Evolutionary conservation across 2,888 invertebrate genomes (phyloP), one percentile per base, ranked within the genome.

Genomic region (Panopea generosa): DNA sequence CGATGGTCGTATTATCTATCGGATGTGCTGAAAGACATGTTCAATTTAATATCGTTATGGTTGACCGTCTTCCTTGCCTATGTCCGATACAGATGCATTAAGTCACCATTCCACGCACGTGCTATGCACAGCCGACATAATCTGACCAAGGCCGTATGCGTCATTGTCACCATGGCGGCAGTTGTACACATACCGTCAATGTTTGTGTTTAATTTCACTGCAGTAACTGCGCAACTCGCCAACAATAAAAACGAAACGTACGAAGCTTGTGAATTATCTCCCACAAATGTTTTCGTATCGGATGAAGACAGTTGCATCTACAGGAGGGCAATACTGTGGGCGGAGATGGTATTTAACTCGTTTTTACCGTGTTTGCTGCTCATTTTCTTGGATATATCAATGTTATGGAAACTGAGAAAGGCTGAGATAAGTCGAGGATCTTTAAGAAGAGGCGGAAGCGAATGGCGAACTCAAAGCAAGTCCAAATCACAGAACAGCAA

Each of bases 11-110:
- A 70, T 26, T 18, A 52, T 24, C 26, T 65, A 1, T 40, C 26
- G 18, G 38, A 61, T 14, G 33, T 61, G 7, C 43, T 63, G n/a
- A 57, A 59, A 1, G 56, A 60, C 6, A 26, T 66, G 33, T 56
- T 66, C 6, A 65, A 70, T 52, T 38, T 66, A 16, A 24, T 75
- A 1, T 75, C 75, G 3, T 38, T 70, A 11, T 75, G 70, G 75
- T 26, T 70, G 24, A 75, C 70, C 0, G 70, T 75, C 6, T 18
- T 70, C 11, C 45, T 75, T 7, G 75, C 75, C 18, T 65, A 16
- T n/a, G 49, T 70, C 16, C 65, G 75, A 24, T 75, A 45, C 26
- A 50, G 40, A 14, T 70, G 75, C 52, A 22, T 75, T 2, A 59
- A 66, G 16, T 55, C 61, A 2, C 75, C 75, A 16, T 57, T 70